Percentiles rank a stretch among this genome's conserved stretches.
phyloP scores from a whole-genome alignment of 2,888 invertebrate genomes.

The Camptogramma bilineatum region DNA sequence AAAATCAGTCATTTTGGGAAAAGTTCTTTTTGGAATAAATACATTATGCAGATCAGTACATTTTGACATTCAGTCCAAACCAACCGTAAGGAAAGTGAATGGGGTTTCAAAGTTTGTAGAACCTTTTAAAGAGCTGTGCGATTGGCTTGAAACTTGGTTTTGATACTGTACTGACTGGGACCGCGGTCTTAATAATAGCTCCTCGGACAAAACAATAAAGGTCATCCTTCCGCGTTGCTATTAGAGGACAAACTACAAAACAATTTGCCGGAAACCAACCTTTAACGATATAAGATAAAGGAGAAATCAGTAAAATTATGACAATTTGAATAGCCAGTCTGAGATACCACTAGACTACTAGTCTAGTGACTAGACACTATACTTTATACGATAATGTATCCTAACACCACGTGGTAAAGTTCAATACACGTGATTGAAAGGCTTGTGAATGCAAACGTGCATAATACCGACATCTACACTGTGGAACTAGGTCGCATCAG shows the following conservation, averaged over 20 bases:
- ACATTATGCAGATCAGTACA: too few relatives aligned
- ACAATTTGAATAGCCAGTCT: neutral
- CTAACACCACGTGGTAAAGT: conserved; percentile 14
- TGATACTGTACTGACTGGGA: neutral
- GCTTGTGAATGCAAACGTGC: conserved; percentile 21
- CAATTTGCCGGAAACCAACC: conserved; percentile 7
- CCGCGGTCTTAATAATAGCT: conserved; percentile 9
- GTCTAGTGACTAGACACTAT: conserved; percentile 1
- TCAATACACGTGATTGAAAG: conserved; percentile 15
- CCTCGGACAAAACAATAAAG: conserved; percentile 16
- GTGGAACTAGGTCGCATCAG: conserved; percentile 35
- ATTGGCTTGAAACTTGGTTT: too few relatives aligned
- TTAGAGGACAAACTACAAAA: conserved; percentile 17
- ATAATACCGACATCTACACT: conserved; percentile 35
- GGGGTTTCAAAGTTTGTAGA: too few relatives aligned
- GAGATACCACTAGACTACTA: conserved; percentile 5
- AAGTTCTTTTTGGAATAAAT: too few relatives aligned
- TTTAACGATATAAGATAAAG: neutral
- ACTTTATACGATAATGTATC: conserved; percentile 8
- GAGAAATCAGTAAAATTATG: neutral
- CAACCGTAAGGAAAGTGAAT: too few relatives aligned
- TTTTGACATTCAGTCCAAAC: too few relatives aligned
- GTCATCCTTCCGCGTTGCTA: conserved; percentile 15
- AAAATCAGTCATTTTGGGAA: too few relatives aligned
- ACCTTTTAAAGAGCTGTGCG: too few relatives aligned